Conservation (phyloP, 2,888 invertebrate genomes). For the Orthonevra nobilis region DNA sequence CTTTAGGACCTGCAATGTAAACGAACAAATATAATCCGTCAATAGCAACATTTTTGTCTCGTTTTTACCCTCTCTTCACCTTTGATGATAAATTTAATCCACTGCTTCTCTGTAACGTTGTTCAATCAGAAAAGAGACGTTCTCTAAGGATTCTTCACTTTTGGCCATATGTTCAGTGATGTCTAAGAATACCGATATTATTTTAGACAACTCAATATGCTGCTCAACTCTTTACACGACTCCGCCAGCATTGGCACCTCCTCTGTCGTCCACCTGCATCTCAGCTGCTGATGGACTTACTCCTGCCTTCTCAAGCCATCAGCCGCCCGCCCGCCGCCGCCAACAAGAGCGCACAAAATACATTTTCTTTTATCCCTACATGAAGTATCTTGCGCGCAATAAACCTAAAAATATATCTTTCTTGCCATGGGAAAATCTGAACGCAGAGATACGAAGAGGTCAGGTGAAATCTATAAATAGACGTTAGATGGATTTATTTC, state of each 20-base stretch:
- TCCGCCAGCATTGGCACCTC: not conserved
- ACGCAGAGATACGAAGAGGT: constrained; percentile 66
- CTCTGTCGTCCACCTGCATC: not conserved
- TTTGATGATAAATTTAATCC: too few species aligned
- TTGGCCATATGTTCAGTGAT: constrained; percentile 54
- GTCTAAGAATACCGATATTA: constrained; percentile 55
- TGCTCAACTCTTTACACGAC: constrained; percentile 37
- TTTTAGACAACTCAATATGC: constrained; percentile 57
- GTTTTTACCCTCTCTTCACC: too few species aligned
- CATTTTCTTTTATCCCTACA: constrained; percentile 20
- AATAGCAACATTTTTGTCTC: too few species aligned
- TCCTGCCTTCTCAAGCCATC: not conserved
- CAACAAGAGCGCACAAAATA: constrained; percentile 16
- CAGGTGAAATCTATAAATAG: constrained; percentile 67
- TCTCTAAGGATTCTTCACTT: constrained; percentile 29
- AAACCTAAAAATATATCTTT: constrained; percentile 57
- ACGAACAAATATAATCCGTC: too few species aligned
- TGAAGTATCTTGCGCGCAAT: constrained; percentile 53
- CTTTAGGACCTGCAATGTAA: too few species aligned
- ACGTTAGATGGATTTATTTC: constrained; percentile 55
- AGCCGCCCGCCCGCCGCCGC: not conserved
- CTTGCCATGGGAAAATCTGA: constrained; percentile 64
- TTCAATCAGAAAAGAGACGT: too few species aligned
- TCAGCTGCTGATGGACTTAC: constrained; percentile 19
- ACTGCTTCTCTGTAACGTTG: too few species aligned